Evolutionary conservation across 2,113 vertebrate genomes (phyloP), one percentile per base, ranked within the genome.

Genomic region (Saguinus midas): DNA sequence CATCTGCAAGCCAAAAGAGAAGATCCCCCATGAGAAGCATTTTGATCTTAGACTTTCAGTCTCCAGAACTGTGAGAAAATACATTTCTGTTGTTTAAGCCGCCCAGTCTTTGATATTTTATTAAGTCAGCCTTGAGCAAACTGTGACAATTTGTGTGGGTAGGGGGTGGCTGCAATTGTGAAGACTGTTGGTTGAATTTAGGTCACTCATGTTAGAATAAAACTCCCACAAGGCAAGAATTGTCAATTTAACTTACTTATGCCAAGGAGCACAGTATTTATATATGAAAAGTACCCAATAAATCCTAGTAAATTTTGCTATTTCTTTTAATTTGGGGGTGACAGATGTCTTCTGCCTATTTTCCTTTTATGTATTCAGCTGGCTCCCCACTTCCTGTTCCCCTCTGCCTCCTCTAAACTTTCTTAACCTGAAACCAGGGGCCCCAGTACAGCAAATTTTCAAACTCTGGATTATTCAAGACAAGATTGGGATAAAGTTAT

Each of bases 101-200:
- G 50, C 17, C 35, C 17, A 35, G 43, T 21, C 48, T 92, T 21
- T n/a, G 35, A 16, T 45, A 45, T 70, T 84, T 72, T 29, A 14
- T n/a, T 23, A 35, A 10, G 21, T 40, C 29, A 83, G 45, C 37
- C 27, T 64, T 18, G n/a, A 93, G 29, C n/a, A 50, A 13, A 61
- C 25, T 58, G 3, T 1, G 13, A 35, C 61, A 75, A 61, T 58
- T 14, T 66, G 43, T 43, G 20, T 90, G 55, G 68, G 66, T 66
- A 17, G 7, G 1, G 35, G 37, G 1, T 86, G 79, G 40, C 0
- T 1, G 43, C 87, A 89, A 18, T 91, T 76, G 58, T 64, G 57
- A 81, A 79, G 85, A 78, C 6, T 75, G n/a, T 75, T 92, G n/a
- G 37, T 61, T 91, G 80, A 86, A 95, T 97, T 89, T 90, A 93